Evolutionary conservation across 1,140 invertebrate genomes (phyloP), one percentile per base, ranked within the genome.

Genomic region (Amphibalanus amphitrite): DNA sequence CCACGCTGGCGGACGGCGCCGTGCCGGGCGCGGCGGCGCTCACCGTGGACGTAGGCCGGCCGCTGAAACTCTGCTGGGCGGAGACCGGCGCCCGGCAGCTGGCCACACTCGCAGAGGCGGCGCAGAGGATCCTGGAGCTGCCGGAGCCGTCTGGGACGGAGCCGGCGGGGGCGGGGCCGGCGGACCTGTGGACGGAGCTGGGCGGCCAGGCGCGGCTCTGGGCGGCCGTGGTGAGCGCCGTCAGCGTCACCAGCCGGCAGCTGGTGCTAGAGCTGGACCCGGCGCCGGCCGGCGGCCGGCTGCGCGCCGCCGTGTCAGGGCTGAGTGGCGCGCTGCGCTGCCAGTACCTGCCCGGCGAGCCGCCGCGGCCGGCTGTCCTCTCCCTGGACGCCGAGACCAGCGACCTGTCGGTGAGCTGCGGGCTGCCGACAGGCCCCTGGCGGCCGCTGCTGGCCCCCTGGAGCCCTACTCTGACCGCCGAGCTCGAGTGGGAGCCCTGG

Each of bases 401-500:
- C 47, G 47, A 59, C 47, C 47, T 59, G 10, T 23, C 10, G 13
- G 13, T 59, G 6, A 23, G 47, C 10, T 59, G 47, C 20, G 47
- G 13, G 17, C 47, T 6, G 47, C 13, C 47, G 13, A 20, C 13
- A 8, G 47, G 13, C 6, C 13, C 47, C 6, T 72, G 72, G 33
- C 73, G 74, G 33, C 67, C 75, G 17, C 71, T 88, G 1, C 73
- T 88, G 20, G 86, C 85, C 75, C 86, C 86, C 4, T 86, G 85
- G 82, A 84, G 80, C 64, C 80, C 83, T 33, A 81, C 80, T 28
- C 71, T 83, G 17, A 82, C 81, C 0, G 72, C 81, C 3, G 82
- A 80, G 65, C 74, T 86, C 26, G 77, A 83, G 69, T 85, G 85
- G 83, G 82, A 87, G 76, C 79, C 82, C 29, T 87, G 85, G 84